A percentile compares a stretch with the other conserved stretches of the same genome.
Evolutionary conservation across 2,888 invertebrate genomes (phyloP).

Genomic region (Horisme vitalbata): DNA sequence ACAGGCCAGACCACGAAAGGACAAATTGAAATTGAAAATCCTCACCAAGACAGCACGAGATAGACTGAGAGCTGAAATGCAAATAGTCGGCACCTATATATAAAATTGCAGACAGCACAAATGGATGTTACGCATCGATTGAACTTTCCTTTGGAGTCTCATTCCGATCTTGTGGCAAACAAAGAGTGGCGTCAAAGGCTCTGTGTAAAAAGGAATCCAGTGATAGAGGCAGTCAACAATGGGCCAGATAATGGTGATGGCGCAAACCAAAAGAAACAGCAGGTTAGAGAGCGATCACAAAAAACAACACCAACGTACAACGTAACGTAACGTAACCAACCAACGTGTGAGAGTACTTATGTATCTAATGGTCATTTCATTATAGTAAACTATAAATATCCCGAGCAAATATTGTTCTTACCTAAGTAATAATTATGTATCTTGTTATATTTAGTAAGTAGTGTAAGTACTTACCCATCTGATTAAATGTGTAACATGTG

Average conservation of each 20-base stretch:
- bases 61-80: slow-evolving; percentile 17
- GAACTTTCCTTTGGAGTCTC: slow-evolving; percentile 64
- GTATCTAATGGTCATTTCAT: no score
- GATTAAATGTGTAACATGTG: no score
- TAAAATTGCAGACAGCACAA: slow-evolving; percentile 37
- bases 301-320: no score
- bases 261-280: slow-evolving; percentile 36
- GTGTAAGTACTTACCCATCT: no score
- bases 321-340: no score
- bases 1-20: slow-evolving; percentile 3
- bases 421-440: no score
- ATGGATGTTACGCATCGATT: slow-evolving; percentile 72
- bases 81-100: slow-evolving; percentile 24
- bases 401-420: no score
- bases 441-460: no score
- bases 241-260: slow-evolving; percentile 63
- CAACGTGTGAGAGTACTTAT: no score
- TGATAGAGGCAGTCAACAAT: slow-evolving; percentile 82
- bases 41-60: slow-evolving; percentile 11
- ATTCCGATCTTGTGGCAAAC: slow-evolving; percentile 78
- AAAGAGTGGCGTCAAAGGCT: slow-evolving; percentile 78
- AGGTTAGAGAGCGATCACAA: no score
- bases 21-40: slow-evolving; percentile 17
- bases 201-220: slow-evolving; percentile 79
- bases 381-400: no score